phyloP scores from a whole-genome alignment of 2,113 vertebrate species.

The Laticauda laticaudata region DNA sequence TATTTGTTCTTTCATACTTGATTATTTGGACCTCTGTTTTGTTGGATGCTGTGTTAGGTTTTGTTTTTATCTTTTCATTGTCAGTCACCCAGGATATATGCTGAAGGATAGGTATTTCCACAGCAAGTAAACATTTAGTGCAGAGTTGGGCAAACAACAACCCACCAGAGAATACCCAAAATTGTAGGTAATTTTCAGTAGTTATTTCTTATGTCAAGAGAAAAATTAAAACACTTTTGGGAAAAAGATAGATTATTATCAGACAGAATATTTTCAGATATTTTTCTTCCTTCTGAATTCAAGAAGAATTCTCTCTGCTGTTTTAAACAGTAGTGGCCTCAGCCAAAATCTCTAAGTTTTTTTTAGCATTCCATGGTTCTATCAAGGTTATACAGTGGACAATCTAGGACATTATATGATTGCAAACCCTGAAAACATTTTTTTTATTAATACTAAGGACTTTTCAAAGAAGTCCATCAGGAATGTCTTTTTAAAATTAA shows the following conservation, averaged over 20 bases:
- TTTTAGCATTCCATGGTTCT: not conserved
- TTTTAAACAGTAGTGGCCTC: not conserved
- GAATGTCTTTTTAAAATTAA: not conserved
- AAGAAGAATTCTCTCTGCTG: not conserved
- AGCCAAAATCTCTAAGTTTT: not conserved
- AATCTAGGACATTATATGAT: not conserved
- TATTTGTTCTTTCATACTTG: not conserved
- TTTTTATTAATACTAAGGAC: not conserved
- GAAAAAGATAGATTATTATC: not conserved
- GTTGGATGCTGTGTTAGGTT: not conserved
- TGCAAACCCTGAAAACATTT: not conserved
- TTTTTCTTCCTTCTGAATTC: not conserved
- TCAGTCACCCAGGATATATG: not conserved
- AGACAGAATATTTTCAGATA: not conserved
- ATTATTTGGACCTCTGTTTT: not conserved
- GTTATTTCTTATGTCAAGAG: not conserved
- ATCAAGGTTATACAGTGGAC: not conserved
- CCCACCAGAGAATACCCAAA: not conserved
- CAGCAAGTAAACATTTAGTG: not conserved
- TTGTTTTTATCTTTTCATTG: not conserved
- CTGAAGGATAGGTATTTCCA: not conserved
- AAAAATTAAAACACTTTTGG: not conserved
- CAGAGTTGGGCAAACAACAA: not conserved
- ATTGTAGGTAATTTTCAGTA: not conserved
- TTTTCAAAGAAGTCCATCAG: not conserved